Conservation (phyloP, 2,888 invertebrate species). For the Leptinotarsa juncta region DNA sequence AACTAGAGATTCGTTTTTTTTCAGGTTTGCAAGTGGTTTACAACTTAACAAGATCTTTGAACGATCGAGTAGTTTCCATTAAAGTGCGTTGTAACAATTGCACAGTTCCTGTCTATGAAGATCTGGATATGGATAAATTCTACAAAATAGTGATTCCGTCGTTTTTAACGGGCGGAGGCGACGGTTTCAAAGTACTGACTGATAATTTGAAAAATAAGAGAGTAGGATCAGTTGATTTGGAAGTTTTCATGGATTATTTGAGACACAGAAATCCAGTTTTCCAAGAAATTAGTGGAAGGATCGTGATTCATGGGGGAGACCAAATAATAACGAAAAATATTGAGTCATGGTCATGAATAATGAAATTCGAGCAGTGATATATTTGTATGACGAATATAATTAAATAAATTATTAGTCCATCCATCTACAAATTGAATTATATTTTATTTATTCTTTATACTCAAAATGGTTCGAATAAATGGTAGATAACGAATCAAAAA, state of each 20-base stretch:
- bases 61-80: constrained; percentile 71
- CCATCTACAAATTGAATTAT: not conserved
- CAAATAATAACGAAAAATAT: not conserved
- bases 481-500: too few species aligned
- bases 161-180: constrained; percentile 77
- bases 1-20: constrained; percentile 11
- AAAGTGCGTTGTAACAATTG: constrained; percentile 74
- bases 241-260: constrained; percentile 69
- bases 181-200: constrained; percentile 71
- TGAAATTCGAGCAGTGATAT: too few species aligned
- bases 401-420: not conserved
- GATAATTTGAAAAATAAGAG: constrained; percentile 68
- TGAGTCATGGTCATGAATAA: not conserved
- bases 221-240: constrained; percentile 69
- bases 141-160: constrained; percentile 75
- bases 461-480: too few species aligned
- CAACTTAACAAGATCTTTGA: constrained; percentile 71
- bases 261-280: constrained; percentile 67
- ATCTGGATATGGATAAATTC: constrained; percentile 68
- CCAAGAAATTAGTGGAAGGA: constrained; percentile 70
- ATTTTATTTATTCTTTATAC: too few species aligned
- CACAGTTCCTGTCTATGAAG: constrained; percentile 72
- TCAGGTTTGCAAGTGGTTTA: constrained; percentile 73
- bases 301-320: constrained; percentile 49
- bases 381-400: not conserved